Conservation (phyloP, 2,888 invertebrate species). For the Agrochola litura region DNA sequence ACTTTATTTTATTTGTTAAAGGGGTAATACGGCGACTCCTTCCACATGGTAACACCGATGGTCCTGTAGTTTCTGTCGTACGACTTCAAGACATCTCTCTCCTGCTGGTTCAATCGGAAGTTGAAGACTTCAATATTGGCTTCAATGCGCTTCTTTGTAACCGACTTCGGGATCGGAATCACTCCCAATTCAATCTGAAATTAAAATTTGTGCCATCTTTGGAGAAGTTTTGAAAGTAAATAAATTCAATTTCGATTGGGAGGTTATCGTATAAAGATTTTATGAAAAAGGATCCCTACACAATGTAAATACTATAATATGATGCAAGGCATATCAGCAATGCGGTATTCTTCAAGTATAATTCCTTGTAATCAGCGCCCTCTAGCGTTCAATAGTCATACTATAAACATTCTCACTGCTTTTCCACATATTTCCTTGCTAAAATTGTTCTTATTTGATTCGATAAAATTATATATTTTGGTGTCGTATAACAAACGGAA, state of each 20-base stretch:
- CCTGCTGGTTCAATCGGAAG: slow-evolving; percentile 76
- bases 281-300: neutral
- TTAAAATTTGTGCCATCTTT: slow-evolving; percentile 29
- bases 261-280: neutral
- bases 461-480: neutral
- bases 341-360: neutral
- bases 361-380: neutral
- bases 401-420: neutral
- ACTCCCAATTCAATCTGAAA: slow-evolving; percentile 82
- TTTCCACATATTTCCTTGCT: neutral
- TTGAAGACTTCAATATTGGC: slow-evolving; percentile 82
- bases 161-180: slow-evolving; percentile 82
- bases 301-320: neutral
- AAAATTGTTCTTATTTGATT: neutral
- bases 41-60: slow-evolving; percentile 72
- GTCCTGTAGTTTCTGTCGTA: slow-evolving; percentile 78
- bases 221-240: no score
- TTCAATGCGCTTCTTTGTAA: slow-evolving; percentile 74
- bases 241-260: no score
- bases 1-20: slow-evolving; percentile 56
- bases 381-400: neutral
- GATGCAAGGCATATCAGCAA: neutral
- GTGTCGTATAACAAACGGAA: neutral
- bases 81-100: slow-evolving; percentile 69
- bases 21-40: slow-evolving; percentile 75